Conservation (phyloP, 2,797 vertebrate genomes). For the Anas flavirostris region DNA sequence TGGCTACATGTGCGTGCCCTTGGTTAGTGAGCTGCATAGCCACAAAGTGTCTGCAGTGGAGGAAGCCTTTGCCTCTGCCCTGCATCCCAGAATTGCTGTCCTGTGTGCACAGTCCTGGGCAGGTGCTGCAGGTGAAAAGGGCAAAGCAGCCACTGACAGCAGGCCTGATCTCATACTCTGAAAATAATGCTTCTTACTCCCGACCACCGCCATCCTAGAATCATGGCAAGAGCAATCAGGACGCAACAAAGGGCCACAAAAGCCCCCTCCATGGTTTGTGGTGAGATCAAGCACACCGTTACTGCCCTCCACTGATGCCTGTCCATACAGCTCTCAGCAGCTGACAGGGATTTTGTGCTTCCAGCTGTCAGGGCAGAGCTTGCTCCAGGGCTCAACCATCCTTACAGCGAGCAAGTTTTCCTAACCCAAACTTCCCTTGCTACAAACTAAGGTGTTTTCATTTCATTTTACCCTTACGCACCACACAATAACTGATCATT, state of each 20-base stretch:
- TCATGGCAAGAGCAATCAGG: background rate
- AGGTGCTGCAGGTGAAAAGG: background rate
- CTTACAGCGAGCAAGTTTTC: background rate
- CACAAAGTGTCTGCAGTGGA: background rate
- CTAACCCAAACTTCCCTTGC: background rate
- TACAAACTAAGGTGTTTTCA: background rate
- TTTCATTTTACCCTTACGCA: background rate
- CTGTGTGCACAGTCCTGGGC: background rate
- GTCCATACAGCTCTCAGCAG: background rate
- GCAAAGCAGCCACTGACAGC: background rate
- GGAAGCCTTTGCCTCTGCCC: background rate
- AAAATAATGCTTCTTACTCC: background rate
- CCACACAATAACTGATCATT: background rate
- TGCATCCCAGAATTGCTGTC: background rate
- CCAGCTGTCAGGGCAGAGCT: background rate
- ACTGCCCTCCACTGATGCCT: background rate
- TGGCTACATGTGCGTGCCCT: background rate
- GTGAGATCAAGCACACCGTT: background rate
- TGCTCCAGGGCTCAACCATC: background rate
- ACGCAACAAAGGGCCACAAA: background rate
- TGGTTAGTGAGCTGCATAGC: background rate
- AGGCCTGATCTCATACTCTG: background rate
- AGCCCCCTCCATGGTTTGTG: background rate
- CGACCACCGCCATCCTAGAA: background rate
- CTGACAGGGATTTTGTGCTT: background rate